phyloP scores from a whole-genome alignment of 1,140 invertebrate species.

The Oncopodura yosiiana region DNA sequence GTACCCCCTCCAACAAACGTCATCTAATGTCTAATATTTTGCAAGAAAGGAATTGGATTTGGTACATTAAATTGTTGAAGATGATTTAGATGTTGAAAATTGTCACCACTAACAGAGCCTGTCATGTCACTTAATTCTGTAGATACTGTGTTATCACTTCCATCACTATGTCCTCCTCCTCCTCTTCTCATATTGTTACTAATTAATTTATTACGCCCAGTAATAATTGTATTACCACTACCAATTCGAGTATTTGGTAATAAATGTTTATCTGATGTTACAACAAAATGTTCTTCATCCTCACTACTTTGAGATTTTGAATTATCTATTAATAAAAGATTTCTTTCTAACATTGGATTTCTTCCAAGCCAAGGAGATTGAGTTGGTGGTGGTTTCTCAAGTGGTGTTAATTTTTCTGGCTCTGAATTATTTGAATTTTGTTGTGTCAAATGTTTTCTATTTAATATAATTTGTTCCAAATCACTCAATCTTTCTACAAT shows the following conservation, averaged over 20 bases:
- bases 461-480: slow-evolving; percentile 15
- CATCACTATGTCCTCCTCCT: background rate
- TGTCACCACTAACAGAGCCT: too few relatives aligned
- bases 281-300: slow-evolving; percentile 19
- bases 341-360: slow-evolving; percentile 79
- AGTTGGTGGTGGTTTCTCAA: slow-evolving; percentile 16
- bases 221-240: background rate
- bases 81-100: too few relatives aligned
- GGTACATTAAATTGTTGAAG: background rate
- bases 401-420: slow-evolving; percentile 10
- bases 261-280: slow-evolving; percentile 22
- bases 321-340: slow-evolving; percentile 55
- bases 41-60: slow-evolving; percentile 14
- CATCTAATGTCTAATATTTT: slow-evolving; percentile 23
- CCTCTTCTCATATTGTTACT: background rate
- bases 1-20: too few relatives aligned
- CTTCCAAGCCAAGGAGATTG: slow-evolving; percentile 46
- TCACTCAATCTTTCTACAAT: slow-evolving; percentile 30
- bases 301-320: slow-evolving; percentile 46
- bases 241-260: background rate
- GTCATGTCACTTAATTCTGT: background rate
- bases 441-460: background rate
- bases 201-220: background rate
- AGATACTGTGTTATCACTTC: slow-evolving; percentile 16
- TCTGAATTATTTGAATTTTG: background rate